Percentiles rank a stretch among this genome's conserved stretches.
These are phyloP conservation scores for Drosophila aldrichi DNA, from an alignment of 2,888 invertebrate species.

Conservation along the genomic window DNA sequence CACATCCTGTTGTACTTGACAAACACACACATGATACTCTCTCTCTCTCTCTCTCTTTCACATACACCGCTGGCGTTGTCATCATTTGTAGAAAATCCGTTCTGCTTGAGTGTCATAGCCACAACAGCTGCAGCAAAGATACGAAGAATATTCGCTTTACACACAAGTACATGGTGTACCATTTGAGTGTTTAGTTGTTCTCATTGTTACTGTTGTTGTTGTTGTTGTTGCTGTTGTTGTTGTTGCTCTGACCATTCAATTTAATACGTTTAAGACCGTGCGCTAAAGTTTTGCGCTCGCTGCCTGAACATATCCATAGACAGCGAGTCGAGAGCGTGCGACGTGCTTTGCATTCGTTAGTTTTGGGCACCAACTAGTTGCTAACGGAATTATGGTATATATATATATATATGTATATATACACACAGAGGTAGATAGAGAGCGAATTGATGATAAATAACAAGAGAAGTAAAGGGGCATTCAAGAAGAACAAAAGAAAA, in stretches of 20 bases:
- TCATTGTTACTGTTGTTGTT: slow-evolving; percentile 14
- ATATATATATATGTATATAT: slow-evolving; percentile 1
- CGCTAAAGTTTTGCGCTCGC: slow-evolving; percentile 46
- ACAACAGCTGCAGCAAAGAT: slow-evolving; percentile 35
- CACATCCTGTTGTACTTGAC: slow-evolving; percentile 43
- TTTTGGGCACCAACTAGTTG: slow-evolving; percentile 32
- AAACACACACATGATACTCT: not conserved
- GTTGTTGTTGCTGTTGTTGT: slow-evolving; percentile 13
- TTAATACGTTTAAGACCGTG: slow-evolving; percentile 58
- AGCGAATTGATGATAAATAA: not conserved
- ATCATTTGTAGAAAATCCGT: slow-evolving; percentile 48
- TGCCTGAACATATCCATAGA: not conserved
- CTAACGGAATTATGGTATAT: slow-evolving; percentile 7
- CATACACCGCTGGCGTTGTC: not conserved
- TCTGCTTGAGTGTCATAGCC: slow-evolving; percentile 37
- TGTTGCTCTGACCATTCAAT: slow-evolving; percentile 56
- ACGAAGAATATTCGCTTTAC: slow-evolving; percentile 22
- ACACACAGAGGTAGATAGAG: too few species aligned
- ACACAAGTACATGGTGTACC: slow-evolving; percentile 21
- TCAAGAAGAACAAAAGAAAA: not conserved
- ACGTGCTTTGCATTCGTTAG: slow-evolving; percentile 52
- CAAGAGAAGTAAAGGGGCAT: not conserved
- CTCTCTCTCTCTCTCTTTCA: not conserved
- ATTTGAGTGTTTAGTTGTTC: slow-evolving; percentile 25
- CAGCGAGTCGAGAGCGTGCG: slow-evolving; percentile 10